Conservation (phyloP, 2,888 invertebrate species). For the Conistra vaccinii region DNA sequence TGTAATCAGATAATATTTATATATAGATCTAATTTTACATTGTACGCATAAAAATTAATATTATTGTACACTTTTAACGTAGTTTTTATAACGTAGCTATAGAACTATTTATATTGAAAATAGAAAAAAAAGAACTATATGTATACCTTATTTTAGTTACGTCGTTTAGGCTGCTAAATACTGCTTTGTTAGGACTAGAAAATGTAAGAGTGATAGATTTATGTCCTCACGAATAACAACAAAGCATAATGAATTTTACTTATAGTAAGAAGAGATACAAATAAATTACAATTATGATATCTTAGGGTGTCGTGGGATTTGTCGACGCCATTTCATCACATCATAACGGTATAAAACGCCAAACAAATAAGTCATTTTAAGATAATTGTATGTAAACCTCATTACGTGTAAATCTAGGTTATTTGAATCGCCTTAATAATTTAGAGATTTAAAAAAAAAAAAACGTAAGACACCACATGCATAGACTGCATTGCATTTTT, state of each 20-base stretch:
- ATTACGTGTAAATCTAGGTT: conserved; percentile 84
- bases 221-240: conserved; percentile 78
- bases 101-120: conserved; percentile 87
- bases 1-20: conserved; percentile 90
- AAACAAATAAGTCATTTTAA: conserved; percentile 86
- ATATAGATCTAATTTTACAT: conserved; percentile 89
- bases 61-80: conserved; percentile 88
- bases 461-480: conserved; percentile 82
- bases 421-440: conserved; percentile 85
- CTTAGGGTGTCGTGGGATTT: conserved; percentile 39
- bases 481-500: conserved; percentile 89
- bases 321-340: conserved; percentile 74
- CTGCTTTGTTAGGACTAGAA: conserved; percentile 83
- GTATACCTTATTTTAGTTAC: conserved; percentile 78
- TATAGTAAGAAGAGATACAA: conserved; percentile 66
- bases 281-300: conserved; percentile 62
- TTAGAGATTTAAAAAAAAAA: conserved; percentile 76
- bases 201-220: conserved; percentile 76
- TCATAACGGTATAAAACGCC: conserved; percentile 79
- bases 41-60: conserved; percentile 87
- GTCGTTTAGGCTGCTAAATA: conserved; percentile 83
- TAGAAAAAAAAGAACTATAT: conserved; percentile 80
- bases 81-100: conserved; percentile 88
- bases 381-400: conserved; percentile 82
- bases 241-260: conserved; percentile 86